A percentile compares a stretch with the other conserved stretches of the same genome.
Evolutionary conservation across 2,797 vertebrate species (phyloP).

Genomic region (Amniataba percoides): DNA sequence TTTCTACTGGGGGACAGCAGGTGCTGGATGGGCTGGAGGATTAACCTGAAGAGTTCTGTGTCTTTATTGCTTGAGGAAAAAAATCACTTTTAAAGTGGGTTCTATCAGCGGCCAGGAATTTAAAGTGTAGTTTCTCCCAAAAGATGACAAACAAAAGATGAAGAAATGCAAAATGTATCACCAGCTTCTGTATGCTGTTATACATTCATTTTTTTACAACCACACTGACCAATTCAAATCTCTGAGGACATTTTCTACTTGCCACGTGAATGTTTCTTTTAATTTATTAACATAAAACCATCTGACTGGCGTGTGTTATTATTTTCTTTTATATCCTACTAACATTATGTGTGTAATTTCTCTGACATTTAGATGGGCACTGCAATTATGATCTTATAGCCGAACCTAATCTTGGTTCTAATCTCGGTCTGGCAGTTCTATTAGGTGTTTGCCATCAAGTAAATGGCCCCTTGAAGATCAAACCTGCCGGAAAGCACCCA

Average conservation of each 20-base stretch:
- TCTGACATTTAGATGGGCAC: conserved; percentile 14
- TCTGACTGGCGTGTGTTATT: conserved; percentile 14
- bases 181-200: not conserved
- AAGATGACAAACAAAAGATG: not conserved
- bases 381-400: conserved; percentile 22
- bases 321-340: not conserved
- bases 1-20: conserved; percentile 7
- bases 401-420: conserved; percentile 18
- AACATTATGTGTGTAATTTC: conserved; percentile 13
- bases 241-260: not conserved
- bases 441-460: conserved; percentile 39
- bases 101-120: not conserved
- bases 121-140: not conserved
- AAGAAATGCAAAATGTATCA: not conserved
- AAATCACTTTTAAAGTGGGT: conserved; percentile 13
- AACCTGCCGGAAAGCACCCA: conserved; percentile 15
- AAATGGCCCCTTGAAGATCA: conserved; percentile 33
- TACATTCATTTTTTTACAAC: not conserved
- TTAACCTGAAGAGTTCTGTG: conserved; percentile 20
- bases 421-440: conserved; percentile 40
- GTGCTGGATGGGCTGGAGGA: conserved; percentile 16
- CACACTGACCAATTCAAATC: not conserved
- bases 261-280: conserved; percentile 21
- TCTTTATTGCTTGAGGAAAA: conserved; percentile 16
- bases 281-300: conserved; percentile 16